Evolutionary conservation across 2,888 invertebrate species (phyloP).

Genomic region (Cerceris rybyensis): DNA sequence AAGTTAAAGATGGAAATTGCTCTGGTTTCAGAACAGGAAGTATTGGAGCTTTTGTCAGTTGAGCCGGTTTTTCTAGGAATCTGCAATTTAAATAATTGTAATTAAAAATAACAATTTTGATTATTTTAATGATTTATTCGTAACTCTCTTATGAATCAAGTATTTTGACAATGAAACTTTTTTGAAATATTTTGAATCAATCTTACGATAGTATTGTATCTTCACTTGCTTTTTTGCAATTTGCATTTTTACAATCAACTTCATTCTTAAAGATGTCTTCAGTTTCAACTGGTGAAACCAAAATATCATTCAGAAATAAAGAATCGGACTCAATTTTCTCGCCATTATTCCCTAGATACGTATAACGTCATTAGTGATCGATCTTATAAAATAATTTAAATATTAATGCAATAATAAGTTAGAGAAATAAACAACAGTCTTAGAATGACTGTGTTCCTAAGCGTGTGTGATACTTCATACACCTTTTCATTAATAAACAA

Average conservation of each 20-base stretch:
- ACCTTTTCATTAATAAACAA: no score
- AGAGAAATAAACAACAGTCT: no score
- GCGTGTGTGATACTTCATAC: no score
- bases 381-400: no score
- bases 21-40: slow-evolving; percentile 59
- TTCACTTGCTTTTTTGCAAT: not conserved
- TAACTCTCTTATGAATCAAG: no score
- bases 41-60: slow-evolving; percentile 19
- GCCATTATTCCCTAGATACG: slow-evolving; percentile 83
- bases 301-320: slow-evolving; percentile 83
- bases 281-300: slow-evolving; percentile 71
- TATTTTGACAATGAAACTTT: no score
- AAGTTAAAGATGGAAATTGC: slow-evolving; percentile 59
- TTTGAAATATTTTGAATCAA: no score
- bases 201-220: slow-evolving; percentile 16
- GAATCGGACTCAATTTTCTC: slow-evolving; percentile 82
- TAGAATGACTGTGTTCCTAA: no score
- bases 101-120: not conserved
- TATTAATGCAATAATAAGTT: no score
- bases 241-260: slow-evolving; percentile 76
- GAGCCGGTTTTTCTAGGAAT: slow-evolving; percentile 10
- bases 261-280: slow-evolving; percentile 71
- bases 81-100: slow-evolving; percentile 7
- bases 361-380: not conserved
- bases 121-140: no score